Evolutionary conservation across 1,140 invertebrate genomes (phyloP), one percentile per base, ranked within the genome.

Genomic region (Ceratosolen solmsi): DNA sequence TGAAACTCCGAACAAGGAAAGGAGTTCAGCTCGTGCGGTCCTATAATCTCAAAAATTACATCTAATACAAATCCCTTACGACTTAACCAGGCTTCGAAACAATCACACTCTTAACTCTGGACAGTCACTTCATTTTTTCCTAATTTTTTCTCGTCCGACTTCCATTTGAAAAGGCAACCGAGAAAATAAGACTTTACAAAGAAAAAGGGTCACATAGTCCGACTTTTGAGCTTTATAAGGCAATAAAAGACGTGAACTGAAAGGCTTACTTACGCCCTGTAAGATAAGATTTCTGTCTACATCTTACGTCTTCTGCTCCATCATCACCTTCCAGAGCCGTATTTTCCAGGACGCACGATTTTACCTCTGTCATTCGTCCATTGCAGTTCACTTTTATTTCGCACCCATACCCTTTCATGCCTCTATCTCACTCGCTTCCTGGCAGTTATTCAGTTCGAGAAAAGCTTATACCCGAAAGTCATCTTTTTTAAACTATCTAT

Each of bases 221-320:
- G 71, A 83, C 82, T 77, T 83, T 76, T 30, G 27, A 83, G 78
- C 78, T 83, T 80, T 83, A 80, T 83, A 83, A 70, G 78, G 72
- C 54, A 83, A 80, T 83, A 83, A 83, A 83, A 83, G 82, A 83
- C 77, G 72, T 71, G 71, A 76, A 80, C 78, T 83, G 82, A 83
- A 83, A 83, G 51, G 82, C 78, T 80, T 80, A 83, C 78, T 33
- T 79, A 73, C 75, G 56, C 81, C 46, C 22, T 25, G 70, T 15
- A 33, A 83, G 76, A 83, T 83, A 83, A 83, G 82, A 83, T 83
- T 82, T 82, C 76, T 79, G 75, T 36, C 75, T 77, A 63, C 68
- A 65, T 78, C 74, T 68, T 60, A 27, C 74, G 41, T 20, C 49
- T 38, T 30, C 46, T 51, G 15, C 2, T 13, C 3, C 70, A 17